Evolutionary conservation across 2,113 vertebrate genomes (phyloP).

Genomic region (Eulacestoma nigropectus): DNA sequence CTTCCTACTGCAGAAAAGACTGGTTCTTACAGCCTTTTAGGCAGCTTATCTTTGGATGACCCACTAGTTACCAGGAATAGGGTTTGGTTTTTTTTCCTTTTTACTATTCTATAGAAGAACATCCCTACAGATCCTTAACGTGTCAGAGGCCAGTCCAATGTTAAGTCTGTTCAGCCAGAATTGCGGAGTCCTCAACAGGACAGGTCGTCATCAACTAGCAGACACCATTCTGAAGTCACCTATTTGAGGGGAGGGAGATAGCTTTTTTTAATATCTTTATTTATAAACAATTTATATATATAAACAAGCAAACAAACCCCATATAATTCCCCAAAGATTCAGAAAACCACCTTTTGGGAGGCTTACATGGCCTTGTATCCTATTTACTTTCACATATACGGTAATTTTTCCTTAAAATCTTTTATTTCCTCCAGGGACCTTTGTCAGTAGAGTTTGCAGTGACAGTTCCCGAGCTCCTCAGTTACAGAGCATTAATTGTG

Average conservation of each 20-base stretch:
- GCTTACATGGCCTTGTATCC: neutral
- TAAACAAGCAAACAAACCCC: neutral
- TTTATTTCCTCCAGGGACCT: neutral
- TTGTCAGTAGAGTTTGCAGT: neutral
- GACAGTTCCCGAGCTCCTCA: neutral
- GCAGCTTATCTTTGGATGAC: neutral
- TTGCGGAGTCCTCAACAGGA: neutral
- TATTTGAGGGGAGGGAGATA: neutral
- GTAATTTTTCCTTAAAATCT: neutral
- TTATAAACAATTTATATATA: neutral
- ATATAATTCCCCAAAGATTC: neutral
- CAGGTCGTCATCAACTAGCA: neutral
- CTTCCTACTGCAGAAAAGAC: neutral
- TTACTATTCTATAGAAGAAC: neutral
- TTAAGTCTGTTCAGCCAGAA: neutral
- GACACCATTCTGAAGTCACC: neutral
- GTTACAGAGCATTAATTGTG: neutral
- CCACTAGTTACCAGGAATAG: neutral
- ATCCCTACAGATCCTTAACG: neutral
- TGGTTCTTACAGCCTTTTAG: neutral
- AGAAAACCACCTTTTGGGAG: neutral
- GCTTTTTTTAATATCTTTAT: neutral
- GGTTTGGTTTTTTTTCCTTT: neutral
- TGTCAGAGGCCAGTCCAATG: neutral
- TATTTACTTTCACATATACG: neutral